These are phyloP conservation scores for Dryomyza anilis DNA, from an alignment of 2,888 invertebrate genomes.

Conservation along the genomic window DNA sequence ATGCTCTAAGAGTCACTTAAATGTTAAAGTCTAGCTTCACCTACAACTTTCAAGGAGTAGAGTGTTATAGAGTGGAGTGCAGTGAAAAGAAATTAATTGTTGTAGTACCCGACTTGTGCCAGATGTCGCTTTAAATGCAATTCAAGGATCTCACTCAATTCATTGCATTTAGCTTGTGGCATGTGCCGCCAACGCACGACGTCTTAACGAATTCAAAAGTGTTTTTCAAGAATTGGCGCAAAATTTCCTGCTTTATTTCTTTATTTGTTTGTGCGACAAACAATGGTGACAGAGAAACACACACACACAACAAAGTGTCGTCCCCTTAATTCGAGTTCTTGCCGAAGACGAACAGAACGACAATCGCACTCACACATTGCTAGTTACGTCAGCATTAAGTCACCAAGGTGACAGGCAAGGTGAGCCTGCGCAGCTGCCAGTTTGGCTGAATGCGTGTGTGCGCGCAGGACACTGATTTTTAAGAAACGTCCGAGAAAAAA, in stretches of 20 bases:
- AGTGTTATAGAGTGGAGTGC: too few species aligned
- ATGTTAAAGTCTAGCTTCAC: too few species aligned
- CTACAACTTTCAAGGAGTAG: too few species aligned
- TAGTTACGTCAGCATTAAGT: neutral
- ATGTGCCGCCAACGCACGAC: constrained; percentile 5
- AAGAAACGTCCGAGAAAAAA: too few species aligned
- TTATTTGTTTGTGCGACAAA: neutral
- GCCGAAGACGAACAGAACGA: too few species aligned
- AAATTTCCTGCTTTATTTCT: constrained; percentile 10
- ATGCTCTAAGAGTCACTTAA: too few species aligned
- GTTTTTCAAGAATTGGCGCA: constrained; percentile 9
- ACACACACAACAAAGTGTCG: neutral
- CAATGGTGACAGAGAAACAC: neutral
- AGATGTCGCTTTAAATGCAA: neutral
- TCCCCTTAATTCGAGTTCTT: neutral
- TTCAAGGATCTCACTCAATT: neutral
- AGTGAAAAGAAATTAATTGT: too few species aligned
- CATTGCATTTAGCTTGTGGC: neutral
- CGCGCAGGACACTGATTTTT: too few species aligned
- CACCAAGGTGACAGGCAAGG: neutral
- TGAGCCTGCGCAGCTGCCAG: constrained; percentile 10
- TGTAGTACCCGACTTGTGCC: neutral
- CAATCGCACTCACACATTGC: neutral
- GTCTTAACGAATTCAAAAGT: neutral
- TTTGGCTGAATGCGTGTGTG: too few species aligned